Conservation (phyloP, 2,113 vertebrate genomes). For the Mustelus asterias region DNA sequence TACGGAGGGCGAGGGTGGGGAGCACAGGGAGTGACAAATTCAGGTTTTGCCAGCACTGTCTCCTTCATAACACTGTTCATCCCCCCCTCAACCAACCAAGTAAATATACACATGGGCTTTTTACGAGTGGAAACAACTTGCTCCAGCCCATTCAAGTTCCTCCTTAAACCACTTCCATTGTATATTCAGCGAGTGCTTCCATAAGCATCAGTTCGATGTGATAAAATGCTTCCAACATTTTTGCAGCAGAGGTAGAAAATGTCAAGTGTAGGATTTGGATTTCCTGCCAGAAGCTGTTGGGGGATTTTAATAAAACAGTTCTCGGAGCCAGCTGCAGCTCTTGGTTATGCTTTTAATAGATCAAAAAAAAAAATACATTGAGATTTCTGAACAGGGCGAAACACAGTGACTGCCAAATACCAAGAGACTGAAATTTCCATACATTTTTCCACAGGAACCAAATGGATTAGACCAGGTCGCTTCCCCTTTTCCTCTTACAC, state of each 20-base stretch:
- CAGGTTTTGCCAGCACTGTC: background rate
- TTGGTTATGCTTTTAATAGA: background rate
- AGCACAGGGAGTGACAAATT: background rate
- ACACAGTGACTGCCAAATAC: background rate
- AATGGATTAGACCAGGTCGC: background rate
- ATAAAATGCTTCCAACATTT: background rate
- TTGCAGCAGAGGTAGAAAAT: conserved; percentile 4
- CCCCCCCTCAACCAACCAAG: background rate
- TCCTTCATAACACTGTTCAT: background rate
- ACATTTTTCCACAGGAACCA: background rate
- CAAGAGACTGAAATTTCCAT: background rate
- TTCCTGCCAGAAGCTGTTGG: background rate
- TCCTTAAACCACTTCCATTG: background rate
- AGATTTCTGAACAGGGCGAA: background rate
- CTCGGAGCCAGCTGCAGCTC: background rate
- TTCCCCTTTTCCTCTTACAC: background rate
- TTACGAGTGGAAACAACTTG: background rate
- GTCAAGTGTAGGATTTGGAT: conserved; percentile 12
- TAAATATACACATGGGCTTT: background rate
- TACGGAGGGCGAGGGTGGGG: background rate
- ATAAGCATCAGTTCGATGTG: background rate
- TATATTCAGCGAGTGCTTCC: background rate
- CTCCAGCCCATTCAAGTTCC: background rate
- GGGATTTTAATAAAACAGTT: conserved; percentile 14
- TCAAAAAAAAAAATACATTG: background rate